These are phyloP conservation scores for Centropristis striata DNA, from an alignment of 2,113 vertebrate genomes.

Conservation along the genomic window DNA sequence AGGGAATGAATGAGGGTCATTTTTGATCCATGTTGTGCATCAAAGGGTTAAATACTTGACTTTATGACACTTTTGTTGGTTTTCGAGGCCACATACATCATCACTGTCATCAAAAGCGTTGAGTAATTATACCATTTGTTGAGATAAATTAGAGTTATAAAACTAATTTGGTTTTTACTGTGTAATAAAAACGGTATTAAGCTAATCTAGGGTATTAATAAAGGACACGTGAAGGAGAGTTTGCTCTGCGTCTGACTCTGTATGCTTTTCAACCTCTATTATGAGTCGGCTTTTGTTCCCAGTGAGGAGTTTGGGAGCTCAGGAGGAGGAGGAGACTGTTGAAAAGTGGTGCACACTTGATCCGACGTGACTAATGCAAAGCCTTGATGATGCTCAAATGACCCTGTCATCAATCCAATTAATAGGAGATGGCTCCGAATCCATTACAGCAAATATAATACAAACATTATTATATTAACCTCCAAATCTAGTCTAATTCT, in stretches of 20 bases:
- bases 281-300: neutral
- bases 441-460: slow-evolving; percentile 80
- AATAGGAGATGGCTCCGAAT: slow-evolving; percentile 80
- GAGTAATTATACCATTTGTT: neutral
- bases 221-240: slow-evolving; percentile 25
- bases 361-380: slow-evolving; percentile 51
- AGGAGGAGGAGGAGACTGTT: slow-evolving; percentile 13
- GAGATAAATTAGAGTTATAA: slow-evolving; percentile 6
- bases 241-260: neutral
- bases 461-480: slow-evolving; percentile 85
- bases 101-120: neutral
- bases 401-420: slow-evolving; percentile 82
- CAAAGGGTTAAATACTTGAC: neutral
- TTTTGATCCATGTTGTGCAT: no score
- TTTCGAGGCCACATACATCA: neutral
- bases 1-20: no score
- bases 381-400: slow-evolving; percentile 65
- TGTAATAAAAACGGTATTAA: neutral
- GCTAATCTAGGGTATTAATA: neutral
- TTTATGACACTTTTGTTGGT: neutral
- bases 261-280: neutral
- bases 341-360: slow-evolving; percentile 43
- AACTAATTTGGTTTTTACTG: slow-evolving; percentile 11
- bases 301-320: neutral
- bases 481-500: slow-evolving; percentile 77